Base-by-base conservation (phyloP, 2,888 invertebrate species). In the Scelioninae gen. 1 region DNA sequence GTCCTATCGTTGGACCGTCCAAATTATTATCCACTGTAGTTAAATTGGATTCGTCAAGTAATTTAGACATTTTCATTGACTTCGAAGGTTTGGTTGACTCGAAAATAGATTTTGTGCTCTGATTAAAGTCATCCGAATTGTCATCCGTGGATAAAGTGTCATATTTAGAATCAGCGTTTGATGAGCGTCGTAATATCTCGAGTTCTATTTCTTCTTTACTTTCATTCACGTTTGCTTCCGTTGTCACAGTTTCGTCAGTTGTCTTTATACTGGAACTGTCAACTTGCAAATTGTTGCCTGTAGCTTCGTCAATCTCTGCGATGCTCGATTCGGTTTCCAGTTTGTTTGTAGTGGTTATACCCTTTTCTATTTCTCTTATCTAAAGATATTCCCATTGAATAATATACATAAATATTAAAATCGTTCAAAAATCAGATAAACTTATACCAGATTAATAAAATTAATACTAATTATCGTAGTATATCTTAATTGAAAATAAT, bases 11-110 rank as follows among this genome's bases (percentile, higher is more conserved):
- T 89, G 86, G 93, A 34, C 85, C 86, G 31, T 85, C 80, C 38
- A 85, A 69, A 15, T 93, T 90, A 69, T 91, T 92, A 74, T 93
- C 91, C 60, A 92, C 75, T 15, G 80, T 84, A 10, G 82, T 72
- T 23, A 69, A 80, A 62, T 76, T 82, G n/a, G 75, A 62, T 16
- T 82, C 75, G 29, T 79, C 74, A 31, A 75, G 34, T 45, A 85
- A 69, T 72, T 69, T 82, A 51, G 81, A 65, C 58, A 81, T 72
- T 68, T 82, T 84, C 32, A 80, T 58, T 58, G 62, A 53, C 40
- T 77, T 69, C 0, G 80, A 74, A 9, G 53, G 62, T 66, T 60
- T 80, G 29, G 11, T 65, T 11, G 58, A 43, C 13, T 69, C 56
- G 9, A 49, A 68, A 56, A 72, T 56, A 63, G 66, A 72, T 63